Evolutionary conservation across 2,888 invertebrate genomes (phyloP).

Genomic region (Ophion slaviceki): DNA sequence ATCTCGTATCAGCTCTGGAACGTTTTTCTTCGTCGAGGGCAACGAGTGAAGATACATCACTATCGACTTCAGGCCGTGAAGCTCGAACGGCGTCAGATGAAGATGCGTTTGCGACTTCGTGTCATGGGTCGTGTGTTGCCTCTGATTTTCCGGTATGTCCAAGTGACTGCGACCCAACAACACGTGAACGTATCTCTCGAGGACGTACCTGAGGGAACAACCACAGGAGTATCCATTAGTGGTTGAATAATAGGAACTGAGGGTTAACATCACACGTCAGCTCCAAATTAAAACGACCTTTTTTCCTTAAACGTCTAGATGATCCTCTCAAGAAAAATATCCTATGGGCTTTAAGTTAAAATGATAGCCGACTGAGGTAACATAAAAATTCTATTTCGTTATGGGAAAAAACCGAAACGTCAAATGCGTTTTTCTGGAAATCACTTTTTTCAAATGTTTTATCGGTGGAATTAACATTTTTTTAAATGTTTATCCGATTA

Average conservation of each 20-base stretch:
- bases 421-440: not conserved
- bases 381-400: not conserved
- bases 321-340: not conserved
- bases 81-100: conserved; percentile 91
- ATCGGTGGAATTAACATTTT: too few species aligned
- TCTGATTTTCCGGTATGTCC: conserved; percentile 81
- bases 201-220: conserved; percentile 87
- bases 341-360: not conserved
- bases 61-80: conserved; percentile 93
- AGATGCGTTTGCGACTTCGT: conserved; percentile 84
- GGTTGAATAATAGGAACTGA: not conserved
- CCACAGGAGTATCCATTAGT: not conserved
- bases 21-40: conserved; percentile 94
- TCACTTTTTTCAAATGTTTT: too few species aligned
- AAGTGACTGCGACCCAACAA: conserved; percentile 93
- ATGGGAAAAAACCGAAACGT: not conserved
- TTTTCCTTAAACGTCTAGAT: not conserved
- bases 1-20: conserved; percentile 95
- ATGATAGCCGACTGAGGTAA: not conserved
- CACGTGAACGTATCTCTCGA: conserved; percentile 95
- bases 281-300: not conserved
- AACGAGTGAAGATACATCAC: conserved; percentile 96
- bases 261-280: not conserved
- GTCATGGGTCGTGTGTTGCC: conserved; percentile 71
- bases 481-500: too few species aligned